phyloP scores from a whole-genome alignment of 2,888 invertebrate genomes.

The Baronia brevicornis region DNA sequence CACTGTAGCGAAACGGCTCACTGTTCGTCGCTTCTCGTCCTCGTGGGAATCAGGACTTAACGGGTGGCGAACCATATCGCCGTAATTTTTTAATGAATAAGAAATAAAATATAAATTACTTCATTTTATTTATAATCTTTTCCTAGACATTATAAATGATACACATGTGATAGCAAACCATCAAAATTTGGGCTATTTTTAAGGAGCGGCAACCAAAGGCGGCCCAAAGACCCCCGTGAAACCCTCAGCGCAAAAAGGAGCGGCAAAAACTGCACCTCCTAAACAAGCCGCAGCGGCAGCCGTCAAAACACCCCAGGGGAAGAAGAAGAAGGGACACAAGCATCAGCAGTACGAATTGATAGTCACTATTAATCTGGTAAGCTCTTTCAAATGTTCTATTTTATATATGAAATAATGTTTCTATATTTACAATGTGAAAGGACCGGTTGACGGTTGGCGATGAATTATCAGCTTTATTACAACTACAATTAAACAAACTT shows the following conservation, averaged over 20 bases:
- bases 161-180: slow-evolving; percentile 10
- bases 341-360: slow-evolving; percentile 88
- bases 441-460: no score
- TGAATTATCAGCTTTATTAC: no score
- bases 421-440: no score
- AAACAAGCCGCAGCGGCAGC: slow-evolving; percentile 74
- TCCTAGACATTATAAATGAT: no score
- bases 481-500: no score
- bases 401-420: no score
- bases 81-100: no score
- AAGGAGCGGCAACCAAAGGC: slow-evolving; percentile 68
- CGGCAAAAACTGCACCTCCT: slow-evolving; percentile 80
- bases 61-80: no score
- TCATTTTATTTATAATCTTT: slow-evolving; percentile 8
- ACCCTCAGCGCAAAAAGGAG: slow-evolving; percentile 83
- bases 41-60: no score
- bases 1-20: no score
- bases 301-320: slow-evolving; percentile 78
- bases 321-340: slow-evolving; percentile 85
- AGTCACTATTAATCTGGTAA: slow-evolving; percentile 88
- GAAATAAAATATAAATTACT: no score
- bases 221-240: slow-evolving; percentile 80
- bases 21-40: no score
- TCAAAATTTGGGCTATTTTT: neutral
- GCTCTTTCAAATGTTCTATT: slow-evolving; percentile 38